Base-by-base conservation (phyloP, 2,113 vertebrate species). In the Heterotilapia buettikoferi region DNA sequence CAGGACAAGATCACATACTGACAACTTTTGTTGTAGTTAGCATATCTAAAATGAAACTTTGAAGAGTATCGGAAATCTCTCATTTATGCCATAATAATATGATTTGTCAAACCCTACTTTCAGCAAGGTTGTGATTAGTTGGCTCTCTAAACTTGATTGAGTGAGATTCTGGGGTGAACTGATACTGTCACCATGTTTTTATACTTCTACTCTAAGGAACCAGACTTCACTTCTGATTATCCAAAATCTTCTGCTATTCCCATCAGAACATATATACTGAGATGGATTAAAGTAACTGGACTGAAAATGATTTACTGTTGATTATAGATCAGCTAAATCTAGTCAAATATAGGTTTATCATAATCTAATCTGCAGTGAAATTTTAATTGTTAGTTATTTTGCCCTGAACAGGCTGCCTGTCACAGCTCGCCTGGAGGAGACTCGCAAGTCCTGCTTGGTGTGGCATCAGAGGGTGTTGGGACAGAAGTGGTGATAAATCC, bases 401-500 rank as follows among this genome's bases (percentile, higher is more conserved):
- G 61, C 66, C 40, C 53, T 80, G 54, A 89, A 90, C 90, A 91
- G 78, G 84, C 94, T 91, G 92, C 83, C 78, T 88, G 89, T 94
- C 92, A 90, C 93, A 94, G 94, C 91, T 90, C 84, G 91, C 91
- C 90, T 90, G 92, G 90, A 88, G 85, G 66, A 91, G 82, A 90
- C 93, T 95, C 92, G 91, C 94, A 95, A 93, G 94, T 94, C 90
- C 80, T 85, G 85, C 89, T 90, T 86, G 89, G 83, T 90, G 89
- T 90, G 89, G 90, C 88, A 89, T 92, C 92, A 92, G 90, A 92
- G 90, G 90, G 94, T 94, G 92, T 93, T 90, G 82, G 90, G 91
- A 93, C 90, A 94, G 92, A 93, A 91, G 92, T 89, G 76, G 92
- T 94, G 96, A 96, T 95, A 93, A 94, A 96, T 96, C 90, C 94